Conservation (phyloP, 2,888 invertebrate genomes). For the Megalurothrips usitatus region DNA sequence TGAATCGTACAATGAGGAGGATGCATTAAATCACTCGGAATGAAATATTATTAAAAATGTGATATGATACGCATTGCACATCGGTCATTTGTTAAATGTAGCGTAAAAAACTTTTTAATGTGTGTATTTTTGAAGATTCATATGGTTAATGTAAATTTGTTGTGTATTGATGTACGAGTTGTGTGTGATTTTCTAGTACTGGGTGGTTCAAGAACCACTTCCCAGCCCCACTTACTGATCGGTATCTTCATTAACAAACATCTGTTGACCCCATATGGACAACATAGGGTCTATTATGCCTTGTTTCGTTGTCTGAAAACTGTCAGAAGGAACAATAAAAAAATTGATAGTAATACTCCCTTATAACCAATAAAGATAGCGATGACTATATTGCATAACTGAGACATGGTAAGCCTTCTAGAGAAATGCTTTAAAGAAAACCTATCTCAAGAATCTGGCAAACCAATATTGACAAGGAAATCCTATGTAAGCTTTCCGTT, state of each 20-base stretch:
- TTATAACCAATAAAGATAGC: slow-evolving; percentile 47
- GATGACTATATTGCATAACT: neutral
- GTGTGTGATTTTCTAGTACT: neutral
- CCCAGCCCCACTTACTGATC: slow-evolving; percentile 77
- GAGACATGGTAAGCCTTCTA: too few relatives aligned
- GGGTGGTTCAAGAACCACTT: neutral
- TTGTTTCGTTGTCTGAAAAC: slow-evolving; percentile 69
- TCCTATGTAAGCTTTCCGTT: too few relatives aligned
- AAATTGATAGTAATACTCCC: slow-evolving; percentile 39
- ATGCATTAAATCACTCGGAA: too few relatives aligned
- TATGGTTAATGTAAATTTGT: too few relatives aligned
- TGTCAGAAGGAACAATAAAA: slow-evolving; percentile 44
- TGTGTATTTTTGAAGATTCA: too few relatives aligned
- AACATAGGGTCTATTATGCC: slow-evolving; percentile 98
- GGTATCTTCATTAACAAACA: slow-evolving; percentile 95
- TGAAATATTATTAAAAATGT: too few relatives aligned
- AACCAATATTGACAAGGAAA: too few relatives aligned
- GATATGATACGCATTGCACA: neutral
- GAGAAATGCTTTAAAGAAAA: too few relatives aligned
- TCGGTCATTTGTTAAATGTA: neutral
- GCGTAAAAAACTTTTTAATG: neutral
- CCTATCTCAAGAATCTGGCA: too few relatives aligned
- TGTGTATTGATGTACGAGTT: neutral
- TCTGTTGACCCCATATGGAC: slow-evolving; percentile 97
- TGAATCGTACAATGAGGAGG: too few relatives aligned